Conservation (phyloP, 2,888 invertebrate species). For the Brenthis hecate region DNA sequence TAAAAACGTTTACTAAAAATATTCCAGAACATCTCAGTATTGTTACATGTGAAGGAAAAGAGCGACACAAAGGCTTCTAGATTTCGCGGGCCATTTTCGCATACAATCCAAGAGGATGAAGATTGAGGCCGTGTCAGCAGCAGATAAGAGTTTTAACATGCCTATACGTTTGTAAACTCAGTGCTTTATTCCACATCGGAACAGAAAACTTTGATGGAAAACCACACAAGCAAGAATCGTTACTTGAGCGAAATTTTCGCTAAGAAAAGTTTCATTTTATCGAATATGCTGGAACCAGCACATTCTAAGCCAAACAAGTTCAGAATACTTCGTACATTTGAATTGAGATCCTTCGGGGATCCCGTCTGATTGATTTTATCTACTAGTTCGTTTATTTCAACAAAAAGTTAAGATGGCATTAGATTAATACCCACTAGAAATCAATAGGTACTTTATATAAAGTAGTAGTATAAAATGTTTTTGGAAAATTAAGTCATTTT, state of each 20-base stretch:
- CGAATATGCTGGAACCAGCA: constrained; percentile 63
- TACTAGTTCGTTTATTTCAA: constrained; percentile 41
- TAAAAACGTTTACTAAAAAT: neutral
- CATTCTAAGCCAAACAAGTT: constrained; percentile 62
- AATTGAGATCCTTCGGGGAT: constrained; percentile 62
- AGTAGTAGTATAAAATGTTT: no score
- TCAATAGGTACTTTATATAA: constrained; percentile 29
- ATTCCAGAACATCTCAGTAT: neutral
- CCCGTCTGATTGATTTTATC: constrained; percentile 72
- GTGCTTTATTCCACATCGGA: constrained; percentile 52
- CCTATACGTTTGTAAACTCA: constrained; percentile 42
- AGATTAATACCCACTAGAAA: constrained; percentile 43
- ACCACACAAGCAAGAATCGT: constrained; percentile 68
- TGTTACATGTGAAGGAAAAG: neutral
- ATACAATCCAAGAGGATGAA: constrained; percentile 16
- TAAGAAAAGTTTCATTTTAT: constrained; percentile 65
- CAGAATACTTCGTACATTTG: constrained; percentile 62
- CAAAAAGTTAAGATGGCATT: constrained; percentile 30
- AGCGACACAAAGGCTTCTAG: neutral
- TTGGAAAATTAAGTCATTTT: no score
- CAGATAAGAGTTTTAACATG: constrained; percentile 41
- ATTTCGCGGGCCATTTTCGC: constrained; percentile 12
- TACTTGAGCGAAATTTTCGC: constrained; percentile 62
- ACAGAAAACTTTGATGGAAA: constrained; percentile 77
- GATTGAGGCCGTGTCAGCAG: constrained; percentile 17